Evolutionary conservation across 2,797 vertebrate genomes (phyloP).

Genomic region (Notamacropus eugenii): DNA sequence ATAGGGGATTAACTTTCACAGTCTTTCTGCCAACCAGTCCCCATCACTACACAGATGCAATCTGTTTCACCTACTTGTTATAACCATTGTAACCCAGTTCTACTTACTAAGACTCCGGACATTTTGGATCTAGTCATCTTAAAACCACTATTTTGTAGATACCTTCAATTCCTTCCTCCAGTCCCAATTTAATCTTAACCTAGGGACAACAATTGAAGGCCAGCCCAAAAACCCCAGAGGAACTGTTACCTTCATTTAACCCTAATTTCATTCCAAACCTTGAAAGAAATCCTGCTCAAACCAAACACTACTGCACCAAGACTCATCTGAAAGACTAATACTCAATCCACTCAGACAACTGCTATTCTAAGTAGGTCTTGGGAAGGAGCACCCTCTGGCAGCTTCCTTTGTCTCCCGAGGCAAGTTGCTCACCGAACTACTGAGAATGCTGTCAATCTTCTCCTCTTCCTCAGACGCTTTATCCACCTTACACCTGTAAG

Average conservation of each 20-base stretch:
- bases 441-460: constrained; percentile 91
- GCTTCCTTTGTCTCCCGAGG: neutral
- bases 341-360: neutral
- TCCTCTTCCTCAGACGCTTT: constrained; percentile 90
- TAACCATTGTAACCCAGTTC: neutral
- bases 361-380: neutral
- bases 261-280: neutral
- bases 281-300: constrained; percentile 14
- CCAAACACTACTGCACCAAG: neutral
- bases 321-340: neutral
- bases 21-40: neutral
- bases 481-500: constrained; percentile 92
- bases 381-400: neutral
- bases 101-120: neutral
- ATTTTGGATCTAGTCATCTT: neutral
- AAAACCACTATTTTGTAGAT: neutral
- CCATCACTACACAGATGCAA: neutral
- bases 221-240: neutral
- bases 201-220: neutral
- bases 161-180: neutral
- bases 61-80: constrained; percentile 13
- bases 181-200: constrained; percentile 3
- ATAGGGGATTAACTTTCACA: constrained; percentile 6
- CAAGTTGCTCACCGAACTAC: constrained; percentile 85
- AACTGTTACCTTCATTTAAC: neutral